Percentiles rank a stretch among this genome's conserved stretches.
Conservation (phyloP, 2,113 vertebrate genomes). For the Saiga tatarica region DNA sequence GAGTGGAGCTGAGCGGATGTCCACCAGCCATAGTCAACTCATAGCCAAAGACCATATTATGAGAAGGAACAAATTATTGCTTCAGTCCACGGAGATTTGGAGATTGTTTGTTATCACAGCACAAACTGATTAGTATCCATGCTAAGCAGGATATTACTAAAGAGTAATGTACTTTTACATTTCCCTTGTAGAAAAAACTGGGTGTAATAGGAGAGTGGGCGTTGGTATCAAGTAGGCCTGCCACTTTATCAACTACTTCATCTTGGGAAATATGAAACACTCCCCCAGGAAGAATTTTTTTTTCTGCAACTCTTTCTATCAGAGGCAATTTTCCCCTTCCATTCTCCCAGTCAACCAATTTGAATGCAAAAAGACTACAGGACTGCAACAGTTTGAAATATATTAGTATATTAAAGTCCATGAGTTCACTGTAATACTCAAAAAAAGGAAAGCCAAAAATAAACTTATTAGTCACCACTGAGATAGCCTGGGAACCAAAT, state of each 20-base stretch:
- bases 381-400: not conserved
- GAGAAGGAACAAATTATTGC: not conserved
- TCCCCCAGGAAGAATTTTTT: not conserved
- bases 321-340: not conserved
- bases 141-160: not conserved
- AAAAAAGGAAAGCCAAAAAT: constrained; percentile 26
- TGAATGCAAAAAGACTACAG: not conserved
- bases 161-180: not conserved
- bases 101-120: not conserved
- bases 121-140: not conserved
- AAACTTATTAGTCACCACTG: constrained; percentile 23
- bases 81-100: not conserved
- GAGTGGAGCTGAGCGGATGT: not conserved
- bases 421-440: constrained; percentile 8
- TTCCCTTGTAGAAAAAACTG: not conserved
- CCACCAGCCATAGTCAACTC: not conserved
- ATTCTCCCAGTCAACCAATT: not conserved
- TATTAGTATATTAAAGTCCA: not conserved
- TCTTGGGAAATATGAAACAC: not conserved
- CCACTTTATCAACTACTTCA: not conserved
- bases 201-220: not conserved
- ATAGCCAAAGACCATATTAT: not conserved
- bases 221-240: not conserved
- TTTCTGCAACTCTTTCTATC: not conserved
- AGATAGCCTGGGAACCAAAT: not conserved